Conservation (phyloP, 1,140 invertebrate species). For the Eumaeus atala region DNA sequence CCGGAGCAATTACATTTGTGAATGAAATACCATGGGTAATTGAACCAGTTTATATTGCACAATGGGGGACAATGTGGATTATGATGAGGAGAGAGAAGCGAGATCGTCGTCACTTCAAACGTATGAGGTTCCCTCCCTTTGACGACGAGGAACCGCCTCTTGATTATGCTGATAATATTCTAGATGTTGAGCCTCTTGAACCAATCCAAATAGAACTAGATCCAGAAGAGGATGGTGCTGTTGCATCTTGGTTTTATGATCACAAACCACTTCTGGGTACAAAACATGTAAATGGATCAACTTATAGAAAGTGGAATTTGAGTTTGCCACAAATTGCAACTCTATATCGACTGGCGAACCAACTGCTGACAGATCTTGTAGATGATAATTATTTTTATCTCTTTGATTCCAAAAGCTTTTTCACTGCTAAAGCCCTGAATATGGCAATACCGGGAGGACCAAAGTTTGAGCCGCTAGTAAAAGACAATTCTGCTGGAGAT, state of each 20-base stretch:
- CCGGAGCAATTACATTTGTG: slow-evolving; percentile 99
- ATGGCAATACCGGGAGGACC: slow-evolving; percentile 99
- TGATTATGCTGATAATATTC: slow-evolving; percentile 99
- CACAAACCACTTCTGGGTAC: slow-evolving; percentile 96
- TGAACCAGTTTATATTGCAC: slow-evolving; percentile 98
- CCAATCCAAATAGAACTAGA: slow-evolving; percentile 99
- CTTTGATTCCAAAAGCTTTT: slow-evolving; percentile 99
- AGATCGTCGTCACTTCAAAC: slow-evolving; percentile 98
- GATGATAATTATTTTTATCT: slow-evolving; percentile 99
- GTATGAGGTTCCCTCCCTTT: slow-evolving; percentile 99
- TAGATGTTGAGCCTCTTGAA: slow-evolving; percentile 99
- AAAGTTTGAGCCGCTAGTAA: slow-evolving; percentile 99
- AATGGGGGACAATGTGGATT: slow-evolving; percentile 99
- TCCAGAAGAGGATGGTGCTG: slow-evolving; percentile 94
- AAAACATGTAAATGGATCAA: slow-evolving; percentile 96
- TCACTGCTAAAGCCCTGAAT: slow-evolving; percentile 99
- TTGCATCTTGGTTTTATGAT: slow-evolving; percentile 98
- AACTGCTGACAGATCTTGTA: slow-evolving; percentile 97
- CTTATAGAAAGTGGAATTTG: slow-evolving; percentile 97
- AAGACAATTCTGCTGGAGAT: slow-evolving; percentile 97
- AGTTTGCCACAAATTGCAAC: slow-evolving; percentile 97
- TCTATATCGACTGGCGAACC: slow-evolving; percentile 97
- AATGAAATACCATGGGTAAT: slow-evolving; percentile 99
- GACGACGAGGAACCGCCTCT: slow-evolving; percentile 99
- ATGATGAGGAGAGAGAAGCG: slow-evolving; percentile 99